phyloP scores from a whole-genome alignment of 2,888 invertebrate species.

The Drosophila ezoana region DNA sequence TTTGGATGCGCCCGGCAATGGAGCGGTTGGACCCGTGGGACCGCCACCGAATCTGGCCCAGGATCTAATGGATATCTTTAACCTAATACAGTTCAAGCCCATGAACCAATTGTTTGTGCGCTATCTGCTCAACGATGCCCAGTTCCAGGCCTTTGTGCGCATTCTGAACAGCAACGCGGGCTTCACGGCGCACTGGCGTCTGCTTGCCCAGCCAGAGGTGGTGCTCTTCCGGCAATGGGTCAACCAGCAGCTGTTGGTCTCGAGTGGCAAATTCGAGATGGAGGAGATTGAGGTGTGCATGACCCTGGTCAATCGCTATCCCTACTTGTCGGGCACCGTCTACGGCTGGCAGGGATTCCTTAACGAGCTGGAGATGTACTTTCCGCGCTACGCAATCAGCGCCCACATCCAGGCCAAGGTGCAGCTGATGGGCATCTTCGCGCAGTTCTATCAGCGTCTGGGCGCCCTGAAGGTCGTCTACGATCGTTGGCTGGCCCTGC shows the following conservation, averaged over 20 bases:
- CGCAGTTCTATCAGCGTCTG: constrained; percentile 73
- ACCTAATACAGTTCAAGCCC: constrained; percentile 65
- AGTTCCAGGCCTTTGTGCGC: constrained; percentile 82
- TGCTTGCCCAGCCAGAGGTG: constrained; percentile 80
- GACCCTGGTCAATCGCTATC: constrained; percentile 63
- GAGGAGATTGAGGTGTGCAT: constrained; percentile 66
- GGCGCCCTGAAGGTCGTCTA: constrained; percentile 68
- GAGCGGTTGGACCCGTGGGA: background rate
- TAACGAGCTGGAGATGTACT: constrained; percentile 72
- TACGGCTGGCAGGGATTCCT: constrained; percentile 82
- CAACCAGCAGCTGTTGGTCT: constrained; percentile 64
- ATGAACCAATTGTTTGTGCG: constrained; percentile 66
- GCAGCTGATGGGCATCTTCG: constrained; percentile 69
- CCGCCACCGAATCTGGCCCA: constrained; percentile 59
- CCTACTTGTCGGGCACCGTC: constrained; percentile 68
- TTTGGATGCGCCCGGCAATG: background rate
- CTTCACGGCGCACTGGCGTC: constrained; percentile 61
- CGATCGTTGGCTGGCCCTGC: constrained; percentile 74
- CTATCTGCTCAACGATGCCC: constrained; percentile 78
- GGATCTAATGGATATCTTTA: constrained; percentile 67
- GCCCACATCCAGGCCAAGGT: constrained; percentile 73
- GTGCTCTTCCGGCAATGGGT: constrained; percentile 73
- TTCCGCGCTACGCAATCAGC: constrained; percentile 69
- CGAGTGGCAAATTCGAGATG: constrained; percentile 57
- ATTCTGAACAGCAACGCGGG: constrained; percentile 73